Evolutionary conservation across 2,888 invertebrate species (phyloP).

Genomic region (Chesias legatella): DNA sequence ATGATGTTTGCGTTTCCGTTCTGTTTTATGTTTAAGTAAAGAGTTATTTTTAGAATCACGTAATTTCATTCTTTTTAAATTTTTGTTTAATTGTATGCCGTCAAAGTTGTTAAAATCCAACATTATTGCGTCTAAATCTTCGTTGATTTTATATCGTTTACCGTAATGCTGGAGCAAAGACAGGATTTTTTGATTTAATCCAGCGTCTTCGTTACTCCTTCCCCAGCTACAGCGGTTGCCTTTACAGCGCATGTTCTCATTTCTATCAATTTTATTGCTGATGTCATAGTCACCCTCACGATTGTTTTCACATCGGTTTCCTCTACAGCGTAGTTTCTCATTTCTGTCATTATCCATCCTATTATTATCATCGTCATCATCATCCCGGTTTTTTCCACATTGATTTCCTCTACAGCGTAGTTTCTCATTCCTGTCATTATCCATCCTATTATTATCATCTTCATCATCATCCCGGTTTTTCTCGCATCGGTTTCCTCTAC

Average conservation of each 20-base stretch:
- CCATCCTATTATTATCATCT: not conserved
- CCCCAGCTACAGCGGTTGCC: constrained; percentile 1
- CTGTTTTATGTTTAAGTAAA: too few species aligned
- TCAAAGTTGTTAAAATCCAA: constrained; percentile 35
- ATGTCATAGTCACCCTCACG: constrained; percentile 2
- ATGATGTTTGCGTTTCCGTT: too few species aligned
- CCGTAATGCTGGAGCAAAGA: constrained; percentile 17
- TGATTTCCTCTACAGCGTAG: constrained; percentile 5
- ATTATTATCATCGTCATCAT: not conserved
- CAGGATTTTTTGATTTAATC: constrained; percentile 6
- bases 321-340: constrained; percentile 5
- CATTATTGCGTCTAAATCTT: constrained; percentile 44
- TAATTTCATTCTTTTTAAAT: not conserved
- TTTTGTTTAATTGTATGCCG: constrained; percentile 5
- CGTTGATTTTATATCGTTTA: constrained; percentile 34
- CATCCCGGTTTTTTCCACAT: constrained; percentile 1
- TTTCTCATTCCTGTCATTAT: not conserved
- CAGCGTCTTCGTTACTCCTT: constrained; percentile 5
- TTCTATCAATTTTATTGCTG: constrained; percentile 1
- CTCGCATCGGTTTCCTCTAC: not conserved
- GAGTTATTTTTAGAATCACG: too few species aligned
- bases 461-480: constrained; percentile 4
- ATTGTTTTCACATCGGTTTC: not conserved
- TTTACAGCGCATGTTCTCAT: constrained; percentile 3
- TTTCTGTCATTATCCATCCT: constrained; percentile 2